Conservation (phyloP, 1,140 invertebrate genomes). For the Mercenaria mercenaria region DNA sequence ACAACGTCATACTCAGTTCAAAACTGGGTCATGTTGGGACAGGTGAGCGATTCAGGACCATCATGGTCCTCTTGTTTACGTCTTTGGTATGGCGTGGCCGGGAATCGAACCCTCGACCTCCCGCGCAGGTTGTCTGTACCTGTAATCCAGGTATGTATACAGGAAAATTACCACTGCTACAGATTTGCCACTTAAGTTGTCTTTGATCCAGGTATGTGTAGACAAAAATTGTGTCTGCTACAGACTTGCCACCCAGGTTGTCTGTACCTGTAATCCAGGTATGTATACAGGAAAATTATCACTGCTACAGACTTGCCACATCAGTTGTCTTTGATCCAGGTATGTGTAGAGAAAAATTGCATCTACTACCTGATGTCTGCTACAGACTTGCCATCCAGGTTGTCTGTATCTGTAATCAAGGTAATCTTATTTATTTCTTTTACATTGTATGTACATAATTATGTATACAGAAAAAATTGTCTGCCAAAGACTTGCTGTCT, state of each 20-base stretch:
- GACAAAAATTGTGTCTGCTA: slow-evolving; percentile 58
- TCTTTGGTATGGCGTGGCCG: too few species aligned
- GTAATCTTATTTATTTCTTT: too few species aligned
- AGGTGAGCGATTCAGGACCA: slow-evolving; percentile 62
- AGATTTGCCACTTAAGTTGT: slow-evolving; percentile 62
- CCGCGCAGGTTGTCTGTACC: slow-evolving; percentile 71
- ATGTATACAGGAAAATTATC: too few species aligned
- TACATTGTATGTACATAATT: too few species aligned
- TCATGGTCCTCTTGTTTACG: too few species aligned
- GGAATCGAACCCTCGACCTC: slow-evolving; percentile 73
- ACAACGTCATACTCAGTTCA: too few species aligned
- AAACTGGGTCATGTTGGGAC: too few species aligned
- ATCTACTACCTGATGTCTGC: slow-evolving; percentile 69
- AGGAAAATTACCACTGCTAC: too few species aligned
- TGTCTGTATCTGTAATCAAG: slow-evolving; percentile 71
- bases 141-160: slow-evolving; percentile 72
- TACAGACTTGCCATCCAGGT: slow-evolving; percentile 74
- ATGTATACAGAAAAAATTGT: too few species aligned
- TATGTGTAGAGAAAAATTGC: slow-evolving; percentile 48
- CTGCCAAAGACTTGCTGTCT: too few species aligned
- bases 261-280: slow-evolving; percentile 75
- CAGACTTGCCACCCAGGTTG: slow-evolving; percentile 74
- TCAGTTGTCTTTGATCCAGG: slow-evolving; percentile 64
- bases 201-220: slow-evolving; percentile 52
- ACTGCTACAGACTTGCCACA: slow-evolving; percentile 52